Evolutionary conservation across 2,797 vertebrate genomes (phyloP).

Genomic region (Anas georgica): DNA sequence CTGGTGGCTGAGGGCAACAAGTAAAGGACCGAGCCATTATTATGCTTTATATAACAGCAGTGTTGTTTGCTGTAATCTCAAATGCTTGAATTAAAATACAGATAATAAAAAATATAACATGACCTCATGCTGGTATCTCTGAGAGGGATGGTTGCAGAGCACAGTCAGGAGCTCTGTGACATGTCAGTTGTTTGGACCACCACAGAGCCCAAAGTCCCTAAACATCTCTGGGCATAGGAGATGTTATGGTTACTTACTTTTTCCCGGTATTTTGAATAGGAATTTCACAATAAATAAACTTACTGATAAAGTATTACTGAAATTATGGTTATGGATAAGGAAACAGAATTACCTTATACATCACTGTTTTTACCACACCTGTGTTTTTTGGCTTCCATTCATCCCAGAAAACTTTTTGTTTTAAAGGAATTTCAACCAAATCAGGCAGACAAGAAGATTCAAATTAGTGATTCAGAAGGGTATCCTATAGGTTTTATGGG

Average conservation of each 20-base stretch:
- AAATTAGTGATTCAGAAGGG: background rate
- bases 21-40: background rate
- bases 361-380: accelerated
- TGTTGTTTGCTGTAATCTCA: background rate
- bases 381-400: background rate
- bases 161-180: background rate
- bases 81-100: background rate
- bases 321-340: background rate
- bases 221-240: background rate
- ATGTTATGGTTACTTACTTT: background rate
- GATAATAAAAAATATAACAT: background rate
- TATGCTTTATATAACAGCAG: background rate
- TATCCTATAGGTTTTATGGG: background rate
- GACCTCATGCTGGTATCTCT: background rate
- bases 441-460: background rate
- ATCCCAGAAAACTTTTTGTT: background rate
- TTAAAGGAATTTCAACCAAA: background rate
- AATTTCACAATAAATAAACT: background rate
- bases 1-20: background rate
- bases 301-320: background rate
- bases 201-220: background rate
- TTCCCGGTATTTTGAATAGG: background rate
- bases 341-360: background rate
- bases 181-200: background rate
- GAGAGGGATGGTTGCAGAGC: background rate